These are phyloP conservation scores for Acanthiza pusilla DNA, from an alignment of 2,797 vertebrate genomes.

Conservation along the genomic window DNA sequence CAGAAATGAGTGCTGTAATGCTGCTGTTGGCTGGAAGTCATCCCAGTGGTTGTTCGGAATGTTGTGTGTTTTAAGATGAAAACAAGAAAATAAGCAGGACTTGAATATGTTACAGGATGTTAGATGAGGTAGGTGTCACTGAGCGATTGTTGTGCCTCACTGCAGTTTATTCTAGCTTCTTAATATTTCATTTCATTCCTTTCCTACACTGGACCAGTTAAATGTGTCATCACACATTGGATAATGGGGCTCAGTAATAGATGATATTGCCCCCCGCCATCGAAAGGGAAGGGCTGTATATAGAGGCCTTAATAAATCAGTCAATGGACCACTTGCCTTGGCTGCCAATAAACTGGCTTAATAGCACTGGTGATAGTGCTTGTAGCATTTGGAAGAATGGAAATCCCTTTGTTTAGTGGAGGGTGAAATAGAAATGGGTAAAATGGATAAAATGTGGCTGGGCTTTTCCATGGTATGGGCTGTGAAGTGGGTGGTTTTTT, in stretches of 20 bases:
- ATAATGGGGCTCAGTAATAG: background rate
- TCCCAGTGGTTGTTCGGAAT: background rate
- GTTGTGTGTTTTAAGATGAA: conserved; percentile 46
- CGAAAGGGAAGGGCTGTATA: background rate
- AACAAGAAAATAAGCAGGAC: conserved; percentile 8
- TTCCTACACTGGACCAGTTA: background rate
- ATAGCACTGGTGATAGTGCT: background rate
- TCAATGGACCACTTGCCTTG: background rate
- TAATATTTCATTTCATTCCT: background rate
- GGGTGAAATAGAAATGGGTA: background rate
- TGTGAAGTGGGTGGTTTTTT: background rate
- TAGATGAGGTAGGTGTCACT: background rate
- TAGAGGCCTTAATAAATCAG: conserved; percentile 1
- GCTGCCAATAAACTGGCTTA: background rate
- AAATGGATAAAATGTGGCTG: background rate
- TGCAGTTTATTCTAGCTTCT: background rate
- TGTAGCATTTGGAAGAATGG: background rate
- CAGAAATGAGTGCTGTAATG: background rate
- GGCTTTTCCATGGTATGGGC: accelerated
- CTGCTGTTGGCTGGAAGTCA: background rate
- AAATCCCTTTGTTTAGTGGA: background rate
- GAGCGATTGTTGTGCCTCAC: background rate
- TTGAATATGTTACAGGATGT: background rate
- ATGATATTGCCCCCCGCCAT: background rate
- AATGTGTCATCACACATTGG: background rate